Evolutionary conservation across 2,888 invertebrate genomes (phyloP).

Genomic region (Tolmerus cingulatus): DNA sequence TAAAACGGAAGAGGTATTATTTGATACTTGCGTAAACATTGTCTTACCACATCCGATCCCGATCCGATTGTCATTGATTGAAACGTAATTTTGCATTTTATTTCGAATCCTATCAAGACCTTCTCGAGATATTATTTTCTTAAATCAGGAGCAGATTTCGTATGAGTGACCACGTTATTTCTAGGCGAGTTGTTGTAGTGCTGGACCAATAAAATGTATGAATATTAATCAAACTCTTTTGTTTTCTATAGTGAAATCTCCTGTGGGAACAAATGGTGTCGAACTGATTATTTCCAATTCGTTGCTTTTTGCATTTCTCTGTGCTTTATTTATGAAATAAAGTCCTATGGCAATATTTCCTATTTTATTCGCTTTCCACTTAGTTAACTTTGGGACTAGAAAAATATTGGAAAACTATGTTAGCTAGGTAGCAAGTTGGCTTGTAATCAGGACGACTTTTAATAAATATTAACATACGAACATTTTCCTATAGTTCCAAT

Average conservation of each 20-base stretch:
- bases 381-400: conserved; percentile 5
- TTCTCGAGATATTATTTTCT: background rate
- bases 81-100: background rate
- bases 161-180: background rate
- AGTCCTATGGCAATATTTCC: background rate
- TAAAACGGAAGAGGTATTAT: background rate
- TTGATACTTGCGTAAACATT: background rate
- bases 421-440: background rate
- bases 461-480: background rate
- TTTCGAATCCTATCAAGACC: background rate
- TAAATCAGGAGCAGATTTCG: background rate
- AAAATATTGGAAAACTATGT: background rate
- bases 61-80: too few relatives aligned
- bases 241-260: background rate
- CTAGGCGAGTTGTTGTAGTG: background rate
- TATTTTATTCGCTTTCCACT: conserved; percentile 15
- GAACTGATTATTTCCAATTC: conserved; percentile 3
- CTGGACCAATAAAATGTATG: background rate
- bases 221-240: conserved; percentile 17
- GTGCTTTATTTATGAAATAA: background rate
- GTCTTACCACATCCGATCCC: background rate
- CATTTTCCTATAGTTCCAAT: too few relatives aligned
- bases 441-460: background rate
- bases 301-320: background rate
- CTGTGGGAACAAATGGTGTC: conserved; percentile 8